Evolutionary conservation across 2,888 invertebrate species (phyloP).

Genomic region (Mesochorus sp.): DNA sequence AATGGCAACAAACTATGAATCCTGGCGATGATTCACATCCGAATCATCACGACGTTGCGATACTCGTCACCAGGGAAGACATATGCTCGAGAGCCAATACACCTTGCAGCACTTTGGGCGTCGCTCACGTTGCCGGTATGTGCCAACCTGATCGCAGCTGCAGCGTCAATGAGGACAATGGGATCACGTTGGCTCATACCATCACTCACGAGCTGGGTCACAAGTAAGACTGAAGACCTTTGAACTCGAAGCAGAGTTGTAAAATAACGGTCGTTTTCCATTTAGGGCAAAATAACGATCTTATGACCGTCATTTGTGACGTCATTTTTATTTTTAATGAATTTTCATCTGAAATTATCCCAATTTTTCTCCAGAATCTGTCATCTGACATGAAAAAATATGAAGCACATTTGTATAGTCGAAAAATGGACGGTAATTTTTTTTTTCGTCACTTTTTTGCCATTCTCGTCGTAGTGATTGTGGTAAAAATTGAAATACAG

Average conservation of each 20-base stretch:
- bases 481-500: too few species aligned
- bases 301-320: too few species aligned
- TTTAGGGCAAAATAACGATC: not conserved
- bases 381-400: too few species aligned
- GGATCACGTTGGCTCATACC: conserved; percentile 86
- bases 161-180: conserved; percentile 87
- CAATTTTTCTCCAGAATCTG: too few species aligned
- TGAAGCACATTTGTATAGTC: too few species aligned
- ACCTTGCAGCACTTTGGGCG: conserved; percentile 85
- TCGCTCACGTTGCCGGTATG: conserved; percentile 87
- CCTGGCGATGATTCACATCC: conserved; percentile 90
- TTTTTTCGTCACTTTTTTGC: too few species aligned
- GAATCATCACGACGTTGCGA: conserved; percentile 95
- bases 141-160: conserved; percentile 86
- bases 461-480: too few species aligned
- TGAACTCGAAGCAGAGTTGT: too few species aligned
- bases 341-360: too few species aligned
- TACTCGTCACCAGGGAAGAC: conserved; percentile 89
- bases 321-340: too few species aligned
- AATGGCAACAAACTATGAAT: conserved; percentile 88
- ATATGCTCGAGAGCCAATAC: conserved; percentile 83
- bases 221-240: conserved; percentile 83
- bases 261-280: not conserved
- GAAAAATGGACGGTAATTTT: too few species aligned
- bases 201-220: conserved; percentile 88